Conservation (phyloP, 2,888 invertebrate genomes). For the Metellina segmentata region DNA sequence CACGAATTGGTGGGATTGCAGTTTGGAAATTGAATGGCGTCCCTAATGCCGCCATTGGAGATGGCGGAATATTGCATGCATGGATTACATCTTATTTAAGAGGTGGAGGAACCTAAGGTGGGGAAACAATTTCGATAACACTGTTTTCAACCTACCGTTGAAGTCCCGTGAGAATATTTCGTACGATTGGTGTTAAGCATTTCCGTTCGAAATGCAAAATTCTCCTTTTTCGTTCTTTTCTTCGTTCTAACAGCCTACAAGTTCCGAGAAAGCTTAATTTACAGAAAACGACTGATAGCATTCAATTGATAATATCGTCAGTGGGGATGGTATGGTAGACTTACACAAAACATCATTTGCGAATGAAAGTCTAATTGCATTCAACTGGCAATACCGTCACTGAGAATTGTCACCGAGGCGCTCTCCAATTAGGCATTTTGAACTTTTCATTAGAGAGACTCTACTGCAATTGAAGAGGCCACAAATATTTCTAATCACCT, state of each 20-base stretch:
- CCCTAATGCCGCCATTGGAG: slow-evolving; percentile 30
- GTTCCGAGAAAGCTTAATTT: neutral
- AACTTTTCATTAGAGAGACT: neutral
- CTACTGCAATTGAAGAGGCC: slow-evolving; percentile 15
- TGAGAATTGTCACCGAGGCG: neutral
- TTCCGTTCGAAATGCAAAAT: slow-evolving; percentile 1
- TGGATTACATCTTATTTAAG: slow-evolving; percentile 37
- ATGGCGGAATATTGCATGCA: slow-evolving; percentile 36
- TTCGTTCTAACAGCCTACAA: neutral
- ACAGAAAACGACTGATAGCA: too few relatives aligned
- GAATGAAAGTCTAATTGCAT: too few relatives aligned
- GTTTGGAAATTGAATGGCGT: slow-evolving; percentile 28
- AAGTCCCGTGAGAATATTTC: neutral
- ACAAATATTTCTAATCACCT: slow-evolving; percentile 66
- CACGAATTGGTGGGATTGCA: neutral
- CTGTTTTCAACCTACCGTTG: neutral
- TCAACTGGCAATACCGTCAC: too few relatives aligned
- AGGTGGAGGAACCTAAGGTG: neutral
- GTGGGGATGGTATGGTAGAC: too few relatives aligned
- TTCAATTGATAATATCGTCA: too few relatives aligned
- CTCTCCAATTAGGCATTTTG: neutral
- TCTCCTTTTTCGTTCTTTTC: neutral
- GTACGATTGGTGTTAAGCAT: neutral
- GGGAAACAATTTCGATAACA: slow-evolving; percentile 18
- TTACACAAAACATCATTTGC: too few relatives aligned